Evolutionary conservation across 1,140 invertebrate species (phyloP).

Genomic region (Centruroides vittatus): DNA sequence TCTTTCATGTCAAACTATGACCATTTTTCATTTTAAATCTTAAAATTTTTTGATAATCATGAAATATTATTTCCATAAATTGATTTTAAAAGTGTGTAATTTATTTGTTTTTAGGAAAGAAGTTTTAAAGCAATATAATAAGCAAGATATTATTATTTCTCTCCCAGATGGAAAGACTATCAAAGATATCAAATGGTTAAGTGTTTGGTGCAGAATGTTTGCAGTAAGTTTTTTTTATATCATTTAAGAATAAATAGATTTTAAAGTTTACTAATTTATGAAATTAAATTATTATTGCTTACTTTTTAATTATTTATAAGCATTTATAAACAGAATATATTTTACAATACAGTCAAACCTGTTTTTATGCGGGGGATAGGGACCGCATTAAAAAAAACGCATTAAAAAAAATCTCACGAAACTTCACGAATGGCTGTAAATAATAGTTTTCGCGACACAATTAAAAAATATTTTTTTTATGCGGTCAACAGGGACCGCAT

Average conservation of each 20-base stretch:
- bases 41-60: not conserved
- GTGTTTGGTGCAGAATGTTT: constrained; percentile 79
- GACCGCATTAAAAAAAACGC: too few species aligned
- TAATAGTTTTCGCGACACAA: too few species aligned
- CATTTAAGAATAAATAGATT: not conserved
- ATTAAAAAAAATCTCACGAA: too few species aligned
- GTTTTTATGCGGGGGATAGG: too few species aligned
- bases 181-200: constrained; percentile 67
- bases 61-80: not conserved
- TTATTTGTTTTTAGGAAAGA: constrained; percentile 31
- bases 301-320: not conserved
- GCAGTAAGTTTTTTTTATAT: constrained; percentile 42
- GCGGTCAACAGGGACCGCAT: too few species aligned
- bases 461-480: too few species aligned
- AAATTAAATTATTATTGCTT: not conserved
- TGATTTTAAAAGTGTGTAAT: not conserved
- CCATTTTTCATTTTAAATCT: not conserved
- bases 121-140: constrained; percentile 55
- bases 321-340: not conserved
- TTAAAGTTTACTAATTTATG: not conserved
- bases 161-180: constrained; percentile 72
- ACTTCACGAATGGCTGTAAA: too few species aligned
- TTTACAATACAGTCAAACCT: too few species aligned
- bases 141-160: constrained; percentile 62
- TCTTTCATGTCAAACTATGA: not conserved